Evolutionary conservation across 2,888 invertebrate genomes (phyloP).

Genomic region (Oscheius myriophilus): DNA sequence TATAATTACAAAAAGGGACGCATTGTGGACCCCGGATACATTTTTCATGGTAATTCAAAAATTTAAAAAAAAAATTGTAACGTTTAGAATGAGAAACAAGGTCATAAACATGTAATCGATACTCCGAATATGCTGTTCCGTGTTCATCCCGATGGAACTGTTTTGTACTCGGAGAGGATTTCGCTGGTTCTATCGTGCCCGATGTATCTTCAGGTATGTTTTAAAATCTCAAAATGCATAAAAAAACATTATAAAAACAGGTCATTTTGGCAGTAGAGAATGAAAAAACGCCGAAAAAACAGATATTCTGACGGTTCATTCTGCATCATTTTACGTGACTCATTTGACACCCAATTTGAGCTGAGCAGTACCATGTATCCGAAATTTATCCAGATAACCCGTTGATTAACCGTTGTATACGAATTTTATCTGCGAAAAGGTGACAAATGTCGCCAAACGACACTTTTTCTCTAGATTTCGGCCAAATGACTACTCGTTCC

Average conservation of each 20-base stretch:
- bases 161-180: constrained; percentile 24
- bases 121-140: constrained; percentile 24
- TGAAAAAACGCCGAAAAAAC: neutral
- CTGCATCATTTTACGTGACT: too few species aligned
- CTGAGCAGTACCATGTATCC: too few species aligned
- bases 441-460: too few species aligned
- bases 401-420: too few species aligned
- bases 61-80: neutral
- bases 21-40: constrained; percentile 25
- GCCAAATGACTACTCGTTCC: too few species aligned
- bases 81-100: constrained; percentile 28
- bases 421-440: too few species aligned
- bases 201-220: constrained; percentile 20
- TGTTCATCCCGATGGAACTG: constrained; percentile 20
- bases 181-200: constrained; percentile 23
- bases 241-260: too few species aligned
- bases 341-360: too few species aligned
- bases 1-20: constrained; percentile 10
- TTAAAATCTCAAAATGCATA: too few species aligned
- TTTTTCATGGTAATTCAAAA: constrained; percentile 23
- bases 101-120: constrained; percentile 20
- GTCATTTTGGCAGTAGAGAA: too few species aligned
- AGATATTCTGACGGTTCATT: neutral
- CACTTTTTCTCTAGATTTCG: too few species aligned
- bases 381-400: too few species aligned